Evolutionary conservation across 2,113 vertebrate species (phyloP).

Genomic region (Ictalurus furcatus): DNA sequence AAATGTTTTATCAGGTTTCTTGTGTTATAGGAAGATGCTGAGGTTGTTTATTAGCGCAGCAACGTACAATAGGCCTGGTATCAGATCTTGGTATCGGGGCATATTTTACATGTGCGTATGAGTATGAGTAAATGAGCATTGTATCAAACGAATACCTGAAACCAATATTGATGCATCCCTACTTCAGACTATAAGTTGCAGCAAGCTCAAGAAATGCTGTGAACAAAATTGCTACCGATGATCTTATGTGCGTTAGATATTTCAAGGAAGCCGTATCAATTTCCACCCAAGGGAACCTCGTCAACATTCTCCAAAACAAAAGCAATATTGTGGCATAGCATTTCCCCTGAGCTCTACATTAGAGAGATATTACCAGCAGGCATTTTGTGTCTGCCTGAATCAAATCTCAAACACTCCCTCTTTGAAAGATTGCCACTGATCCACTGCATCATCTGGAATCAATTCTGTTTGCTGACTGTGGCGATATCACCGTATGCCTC

Average conservation of each 20-base stretch:
- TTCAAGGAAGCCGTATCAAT: not conserved
- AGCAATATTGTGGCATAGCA: not conserved
- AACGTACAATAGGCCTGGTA: not conserved
- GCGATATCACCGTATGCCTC: conserved; percentile 9
- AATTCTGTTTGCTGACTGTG: conserved; percentile 29
- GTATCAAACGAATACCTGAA: not conserved
- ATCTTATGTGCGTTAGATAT: not conserved
- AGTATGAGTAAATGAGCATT: not conserved
- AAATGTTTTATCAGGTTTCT: not conserved
- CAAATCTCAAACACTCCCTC: conserved; percentile 4
- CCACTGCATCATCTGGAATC: conserved; percentile 24
- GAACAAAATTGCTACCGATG: not conserved
- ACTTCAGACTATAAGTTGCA: not conserved
- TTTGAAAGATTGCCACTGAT: conserved; percentile 28
- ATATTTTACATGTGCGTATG: not conserved
- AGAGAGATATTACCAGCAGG: conserved; percentile 2
- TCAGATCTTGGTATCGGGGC: not conserved
- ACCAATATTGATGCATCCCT: not conserved
- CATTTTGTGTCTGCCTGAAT: conserved; percentile 17
- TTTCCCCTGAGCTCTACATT: conserved; percentile 10
- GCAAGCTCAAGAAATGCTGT: not conserved
- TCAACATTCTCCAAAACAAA: conserved; percentile 12
- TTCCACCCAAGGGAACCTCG: not conserved
- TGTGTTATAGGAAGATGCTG: not conserved
- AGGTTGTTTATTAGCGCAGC: not conserved